Evolutionary conservation across 2,797 vertebrate species (phyloP).

Genomic region (Pseudomugil gertrudae): DNA sequence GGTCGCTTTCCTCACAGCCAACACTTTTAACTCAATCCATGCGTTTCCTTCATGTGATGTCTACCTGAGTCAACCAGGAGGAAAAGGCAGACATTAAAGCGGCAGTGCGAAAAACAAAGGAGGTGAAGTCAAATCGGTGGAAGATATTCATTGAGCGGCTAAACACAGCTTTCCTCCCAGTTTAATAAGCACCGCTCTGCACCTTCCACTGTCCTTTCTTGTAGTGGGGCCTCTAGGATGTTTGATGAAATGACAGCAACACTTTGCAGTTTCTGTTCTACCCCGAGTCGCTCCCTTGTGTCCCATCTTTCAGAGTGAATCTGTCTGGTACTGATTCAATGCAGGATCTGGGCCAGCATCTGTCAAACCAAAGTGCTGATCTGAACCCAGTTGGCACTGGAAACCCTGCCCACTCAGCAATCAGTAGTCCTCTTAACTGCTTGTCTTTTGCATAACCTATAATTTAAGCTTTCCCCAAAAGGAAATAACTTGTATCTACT

Average conservation of each 20-base stretch:
- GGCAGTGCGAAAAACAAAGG: slow-evolving; percentile 25
- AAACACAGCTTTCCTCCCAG: slow-evolving; percentile 3
- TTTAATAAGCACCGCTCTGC: slow-evolving; percentile 15
- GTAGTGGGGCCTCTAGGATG: slow-evolving; percentile 27
- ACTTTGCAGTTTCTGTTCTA: slow-evolving; percentile 28
- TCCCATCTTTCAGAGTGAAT: slow-evolving; percentile 38
- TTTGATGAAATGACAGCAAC: slow-evolving; percentile 42
- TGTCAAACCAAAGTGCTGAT: slow-evolving; percentile 43
- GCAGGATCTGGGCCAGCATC: slow-evolving; percentile 27
- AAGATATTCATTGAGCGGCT: slow-evolving; percentile 39
- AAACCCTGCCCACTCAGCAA: slow-evolving; percentile 33
- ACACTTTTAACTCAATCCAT: slow-evolving; percentile 49
- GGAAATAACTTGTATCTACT: slow-evolving; percentile 71
- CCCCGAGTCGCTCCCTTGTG: slow-evolving; percentile 24
- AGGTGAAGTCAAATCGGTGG: slow-evolving; percentile 37
- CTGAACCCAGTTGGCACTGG: slow-evolving; percentile 32
- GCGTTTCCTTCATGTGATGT: slow-evolving; percentile 50
- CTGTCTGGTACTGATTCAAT: slow-evolving; percentile 36
- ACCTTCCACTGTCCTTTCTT: slow-evolving; percentile 24
- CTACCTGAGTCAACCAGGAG: slow-evolving; percentile 73
- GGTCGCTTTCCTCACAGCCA: slow-evolving; percentile 45
- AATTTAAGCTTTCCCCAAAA: slow-evolving; percentile 10
- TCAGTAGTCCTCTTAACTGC: slow-evolving; percentile 56
- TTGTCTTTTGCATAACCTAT: slow-evolving; percentile 18
- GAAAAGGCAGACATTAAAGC: slow-evolving; percentile 45